Evolutionary conservation across 2,888 invertebrate genomes (phyloP), one percentile per base, ranked within the genome.

Genomic region (Orthonevra nobilis): DNA sequence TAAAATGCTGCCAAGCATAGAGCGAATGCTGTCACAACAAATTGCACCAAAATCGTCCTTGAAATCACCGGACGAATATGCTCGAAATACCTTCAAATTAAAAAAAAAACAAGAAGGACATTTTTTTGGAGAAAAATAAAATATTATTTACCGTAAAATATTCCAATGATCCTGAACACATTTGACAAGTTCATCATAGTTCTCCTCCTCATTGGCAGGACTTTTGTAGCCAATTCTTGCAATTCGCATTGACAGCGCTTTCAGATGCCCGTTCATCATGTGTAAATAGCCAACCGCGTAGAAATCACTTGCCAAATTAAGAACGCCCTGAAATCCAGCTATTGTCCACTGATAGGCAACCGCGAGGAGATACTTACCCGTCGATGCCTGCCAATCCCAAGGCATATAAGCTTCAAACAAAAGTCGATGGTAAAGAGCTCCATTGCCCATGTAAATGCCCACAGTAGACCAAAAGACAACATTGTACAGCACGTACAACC

Each of bases 121-220:
- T n/a, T n/a, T n/a, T n/a, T n/a, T n/a, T n/a, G n/a, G n/a, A n/a
- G n/a, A n/a, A n/a, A n/a, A n/a, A n/a, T n/a, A n/a, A n/a, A n/a
- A n/a, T n/a, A n/a, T n/a, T 34, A 81, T 83, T 82, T 63, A 84
- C 84, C 58, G 0, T 19, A 83, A 48, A 1, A 84, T 48, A 64
- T 81, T 82, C 46, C 77, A 72, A 30, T 84, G 83, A 63, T 83
- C 84, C 12, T 52, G 63, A 12, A 84, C 63, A 34, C 84, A 84
- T 3, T 36, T 40, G 12, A 79, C 42, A 40, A 85, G 46, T 42
- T 84, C 84, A 15, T 48, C 32, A 5, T 82, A 72, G 77, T 84
- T 83, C 0, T 81, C 58, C 0, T 81, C 77, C 12, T 12, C 6
- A 14, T 30, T 17, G 1, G 6, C 10, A 3, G 0, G 0, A 0